Percentiles rank a stretch among this genome's conserved stretches.
phyloP scores from a whole-genome alignment of 2,113 vertebrate genomes.

The Periophthalmodon schlosseri region DNA sequence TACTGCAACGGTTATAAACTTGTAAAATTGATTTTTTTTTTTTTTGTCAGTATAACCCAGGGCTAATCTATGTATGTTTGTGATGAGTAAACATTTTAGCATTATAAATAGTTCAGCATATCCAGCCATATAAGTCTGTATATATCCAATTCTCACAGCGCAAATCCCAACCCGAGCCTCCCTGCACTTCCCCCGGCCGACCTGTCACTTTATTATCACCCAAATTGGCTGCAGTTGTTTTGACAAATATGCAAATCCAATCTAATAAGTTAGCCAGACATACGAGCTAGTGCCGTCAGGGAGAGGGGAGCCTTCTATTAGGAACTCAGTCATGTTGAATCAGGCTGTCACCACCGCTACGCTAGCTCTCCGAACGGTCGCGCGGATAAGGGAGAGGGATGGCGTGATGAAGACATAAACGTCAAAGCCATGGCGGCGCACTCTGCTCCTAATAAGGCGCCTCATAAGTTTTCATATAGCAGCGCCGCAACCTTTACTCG shows the following conservation, averaged over 20 bases:
- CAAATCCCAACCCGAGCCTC: neutral
- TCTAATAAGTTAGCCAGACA: constrained; percentile 49
- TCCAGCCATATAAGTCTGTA: neutral
- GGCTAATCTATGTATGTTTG: neutral
- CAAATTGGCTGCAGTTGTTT: constrained; percentile 58
- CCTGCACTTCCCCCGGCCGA: constrained; percentile 42
- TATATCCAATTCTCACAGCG: neutral
- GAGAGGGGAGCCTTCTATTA: constrained; percentile 18
- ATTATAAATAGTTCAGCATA: neutral
- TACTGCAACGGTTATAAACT: too few relatives aligned
- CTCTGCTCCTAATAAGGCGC: constrained; percentile 47
- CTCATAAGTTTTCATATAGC: constrained; percentile 36
- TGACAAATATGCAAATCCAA: constrained; percentile 61
- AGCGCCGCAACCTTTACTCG: constrained; percentile 34
- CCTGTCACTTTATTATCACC: constrained; percentile 56
- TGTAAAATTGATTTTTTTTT: too few relatives aligned
- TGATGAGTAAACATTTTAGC: neutral
- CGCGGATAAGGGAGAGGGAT: constrained; percentile 30
- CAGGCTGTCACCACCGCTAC: constrained; percentile 48
- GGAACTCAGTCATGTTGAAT: constrained; percentile 48
- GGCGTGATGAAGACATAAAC: constrained; percentile 37
- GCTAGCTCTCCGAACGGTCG: constrained; percentile 35
- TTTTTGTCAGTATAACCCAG: too few relatives aligned
- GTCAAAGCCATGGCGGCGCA: constrained; percentile 30
- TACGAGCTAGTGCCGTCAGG: constrained; percentile 41